A percentile compares a stretch with the other conserved stretches of the same genome.
phyloP scores from a whole-genome alignment of 2,113 vertebrate species.

The Hemicordylus capensis region DNA sequence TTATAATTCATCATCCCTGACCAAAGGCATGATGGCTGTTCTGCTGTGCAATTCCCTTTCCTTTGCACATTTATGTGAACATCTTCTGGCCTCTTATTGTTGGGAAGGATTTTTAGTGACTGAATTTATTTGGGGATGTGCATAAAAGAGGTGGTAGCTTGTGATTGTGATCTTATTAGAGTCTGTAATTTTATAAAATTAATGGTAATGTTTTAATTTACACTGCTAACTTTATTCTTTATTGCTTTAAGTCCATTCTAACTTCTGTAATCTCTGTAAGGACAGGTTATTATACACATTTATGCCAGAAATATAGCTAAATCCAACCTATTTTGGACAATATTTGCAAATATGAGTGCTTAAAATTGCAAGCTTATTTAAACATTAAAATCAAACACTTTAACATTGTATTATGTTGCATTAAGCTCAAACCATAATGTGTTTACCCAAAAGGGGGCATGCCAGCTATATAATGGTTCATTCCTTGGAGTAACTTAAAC shows the following conservation, averaged over 20 bases:
- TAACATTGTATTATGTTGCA: not conserved
- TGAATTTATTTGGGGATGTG: not conserved
- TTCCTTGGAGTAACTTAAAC: slow-evolving; percentile 22
- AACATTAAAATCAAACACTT: not conserved
- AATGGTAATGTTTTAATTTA: not conserved
- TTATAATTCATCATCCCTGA: not conserved
- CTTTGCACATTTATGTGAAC: not conserved
- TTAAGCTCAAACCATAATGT: not conserved
- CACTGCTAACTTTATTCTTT: not conserved
- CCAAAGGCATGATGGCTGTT: not conserved
- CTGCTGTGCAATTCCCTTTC: not conserved
- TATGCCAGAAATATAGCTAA: not conserved
- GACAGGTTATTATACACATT: not conserved
- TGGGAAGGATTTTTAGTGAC: not conserved
- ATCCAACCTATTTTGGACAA: not conserved
- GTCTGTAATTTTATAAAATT: too few relatives aligned
- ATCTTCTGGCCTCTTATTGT: not conserved
- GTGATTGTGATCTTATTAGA: not conserved
- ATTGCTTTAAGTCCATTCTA: not conserved
- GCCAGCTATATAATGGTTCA: slow-evolving; percentile 6
- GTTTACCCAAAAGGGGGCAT: not conserved
- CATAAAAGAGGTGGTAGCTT: not conserved
- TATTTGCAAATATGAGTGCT: not conserved
- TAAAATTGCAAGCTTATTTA: not conserved
- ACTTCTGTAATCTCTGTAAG: not conserved